A percentile compares a stretch with the other conserved stretches of the same genome.
These are phyloP conservation scores for Trogon surrucura DNA, from an alignment of 2,113 vertebrate species.

Conservation along the genomic window DNA sequence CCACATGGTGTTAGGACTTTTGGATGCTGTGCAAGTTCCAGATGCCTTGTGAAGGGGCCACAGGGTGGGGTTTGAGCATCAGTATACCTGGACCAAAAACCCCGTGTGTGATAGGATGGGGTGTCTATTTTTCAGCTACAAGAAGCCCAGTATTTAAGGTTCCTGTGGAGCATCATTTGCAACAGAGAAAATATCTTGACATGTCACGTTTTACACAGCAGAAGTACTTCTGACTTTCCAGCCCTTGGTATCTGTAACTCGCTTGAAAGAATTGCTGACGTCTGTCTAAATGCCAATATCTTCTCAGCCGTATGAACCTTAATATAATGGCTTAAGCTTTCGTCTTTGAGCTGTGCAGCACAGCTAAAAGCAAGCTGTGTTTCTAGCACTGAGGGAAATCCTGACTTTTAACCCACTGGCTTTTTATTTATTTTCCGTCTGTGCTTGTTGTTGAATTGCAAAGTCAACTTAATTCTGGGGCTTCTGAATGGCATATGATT, in stretches of 20 bases:
- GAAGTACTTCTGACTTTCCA: constrained; percentile 32
- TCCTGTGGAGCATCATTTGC: neutral
- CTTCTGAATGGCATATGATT: constrained; percentile 1
- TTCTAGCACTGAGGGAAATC: neutral
- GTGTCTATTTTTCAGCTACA: neutral
- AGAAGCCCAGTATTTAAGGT: neutral
- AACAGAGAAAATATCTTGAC: neutral
- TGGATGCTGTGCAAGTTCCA: neutral
- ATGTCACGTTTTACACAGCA: neutral
- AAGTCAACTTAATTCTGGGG: neutral
- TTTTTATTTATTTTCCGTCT: constrained; percentile 22
- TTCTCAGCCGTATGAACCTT: neutral
- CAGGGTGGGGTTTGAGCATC: neutral
- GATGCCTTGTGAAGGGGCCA: neutral
- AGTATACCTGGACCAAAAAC: neutral
- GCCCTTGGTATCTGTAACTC: constrained; percentile 7
- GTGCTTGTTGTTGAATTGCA: neutral
- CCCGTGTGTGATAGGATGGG: neutral
- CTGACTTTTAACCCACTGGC: constrained; percentile 23
- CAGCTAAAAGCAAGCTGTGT: neutral
- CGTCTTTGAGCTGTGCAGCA: neutral
- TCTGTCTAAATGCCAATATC: constrained; percentile 51
- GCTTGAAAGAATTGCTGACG: constrained; percentile 37
- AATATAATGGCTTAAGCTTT: constrained; percentile 34
- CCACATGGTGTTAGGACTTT: neutral